These are phyloP conservation scores for Ginglymostoma cirratum DNA, from an alignment of 2,113 vertebrate genomes.

Conservation along the genomic window DNA sequence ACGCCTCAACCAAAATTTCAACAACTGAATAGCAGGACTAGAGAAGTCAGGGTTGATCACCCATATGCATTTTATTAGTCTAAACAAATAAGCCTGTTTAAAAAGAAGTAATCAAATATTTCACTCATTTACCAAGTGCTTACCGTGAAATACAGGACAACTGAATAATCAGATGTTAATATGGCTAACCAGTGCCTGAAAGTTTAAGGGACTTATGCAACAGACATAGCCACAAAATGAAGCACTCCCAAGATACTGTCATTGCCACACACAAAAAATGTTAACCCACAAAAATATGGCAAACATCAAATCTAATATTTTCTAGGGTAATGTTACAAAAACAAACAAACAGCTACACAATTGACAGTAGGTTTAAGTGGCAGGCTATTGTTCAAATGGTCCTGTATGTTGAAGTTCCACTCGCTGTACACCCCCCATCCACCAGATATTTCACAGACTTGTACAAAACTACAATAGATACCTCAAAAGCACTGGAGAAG, in stretches of 20 bases:
- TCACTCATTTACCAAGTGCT: not conserved
- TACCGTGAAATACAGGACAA: too few species aligned
- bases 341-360: not conserved
- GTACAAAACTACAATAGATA: too few species aligned
- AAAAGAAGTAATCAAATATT: not conserved
- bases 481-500: too few species aligned
- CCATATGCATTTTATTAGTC: not conserved
- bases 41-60: too few species aligned
- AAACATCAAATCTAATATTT: not conserved
- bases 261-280: not conserved
- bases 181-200: not conserved
- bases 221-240: not conserved
- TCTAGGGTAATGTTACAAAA: not conserved
- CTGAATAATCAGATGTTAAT: not conserved
- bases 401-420: not conserved
- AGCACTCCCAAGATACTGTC: too few species aligned
- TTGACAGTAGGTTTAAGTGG: not conserved
- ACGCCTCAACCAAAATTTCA: too few species aligned
- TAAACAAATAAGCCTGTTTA: not conserved
- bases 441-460: too few species aligned
- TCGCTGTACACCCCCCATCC: too few species aligned
- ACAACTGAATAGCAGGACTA: too few species aligned
- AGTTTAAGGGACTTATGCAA: not conserved
- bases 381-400: too few species aligned
- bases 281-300: not conserved